Base-by-base conservation (phyloP, 2,888 invertebrate species). In the Sphaerophoria taeniata region DNA sequence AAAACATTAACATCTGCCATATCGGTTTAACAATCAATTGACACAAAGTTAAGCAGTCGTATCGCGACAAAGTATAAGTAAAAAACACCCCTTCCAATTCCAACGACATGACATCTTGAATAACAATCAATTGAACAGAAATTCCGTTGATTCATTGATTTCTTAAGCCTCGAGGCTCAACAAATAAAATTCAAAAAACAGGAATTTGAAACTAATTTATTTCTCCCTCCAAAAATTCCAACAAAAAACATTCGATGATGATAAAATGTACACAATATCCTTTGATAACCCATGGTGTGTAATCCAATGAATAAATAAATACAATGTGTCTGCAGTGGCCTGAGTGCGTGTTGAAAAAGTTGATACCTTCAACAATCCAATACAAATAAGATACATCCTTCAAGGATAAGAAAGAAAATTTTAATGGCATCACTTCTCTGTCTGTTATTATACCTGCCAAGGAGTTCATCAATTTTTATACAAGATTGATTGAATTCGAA, bases 21-120 rank as follows among this genome's bases (percentile, higher is more conserved):
- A 63, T 55, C 43, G 67, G 79, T 71, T 72, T 75, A 60, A 71
- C 79, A 84, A 79, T 84, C 83, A 79, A 84, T 84, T 84, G 79
- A 84, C 83, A 49, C 58, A 75, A 61, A 36, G 75, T 71, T 65
- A 67, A 65, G 60, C 49, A 60, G 69, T 65, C 65, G 74, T 70
- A 63, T 58, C 74, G 24, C 24, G 24, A 24, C 24, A 24, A 24
- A 24, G 24, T 24, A 24, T 24, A 24, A 24, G 24, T 24, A 78
- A 53, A 60, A 31, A 2, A 55, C 47, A 65, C 51, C 56, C 70
- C 69, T 79, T 4, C 34, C 16, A 47, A 31, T 58, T 6, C 16
- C 51, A 43, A 43, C 9, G 9, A 43, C 12, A 6, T 9, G 9
- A 24, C 43, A 43, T 7, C 43, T 4, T 43, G 31, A 51, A 9